A percentile compares a stretch with the other conserved stretches of the same genome.
Evolutionary conservation across 37 sponge, comb jelly and placozoan species (phyloP).

Genomic region (Halisarca cf. caerulea): DNA sequence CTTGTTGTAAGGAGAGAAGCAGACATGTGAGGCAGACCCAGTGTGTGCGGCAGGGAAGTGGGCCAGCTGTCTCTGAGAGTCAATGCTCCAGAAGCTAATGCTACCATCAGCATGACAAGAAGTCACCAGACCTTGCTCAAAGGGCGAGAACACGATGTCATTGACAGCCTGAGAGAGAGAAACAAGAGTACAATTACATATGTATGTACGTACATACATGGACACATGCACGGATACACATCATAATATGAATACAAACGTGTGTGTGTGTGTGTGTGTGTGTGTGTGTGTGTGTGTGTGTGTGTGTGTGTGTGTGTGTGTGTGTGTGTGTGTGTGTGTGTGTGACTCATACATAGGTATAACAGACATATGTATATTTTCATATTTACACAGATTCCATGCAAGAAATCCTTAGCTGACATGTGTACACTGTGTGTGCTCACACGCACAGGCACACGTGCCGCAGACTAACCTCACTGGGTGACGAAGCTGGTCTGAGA

Average conservation of each 20-base stretch:
- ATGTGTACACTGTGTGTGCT: neutral
- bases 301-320: no score
- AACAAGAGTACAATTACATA: neutral
- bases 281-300: no score
- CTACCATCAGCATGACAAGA: slow-evolving; percentile 49
- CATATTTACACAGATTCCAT: no score
- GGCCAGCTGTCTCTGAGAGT: slow-evolving; percentile 67
- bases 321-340: no score
- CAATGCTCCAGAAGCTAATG: slow-evolving; percentile 76
- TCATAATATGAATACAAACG: no score
- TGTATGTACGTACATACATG: neutral
- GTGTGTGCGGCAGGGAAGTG: slow-evolving; percentile 49
- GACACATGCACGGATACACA: no score
- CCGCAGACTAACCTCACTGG: neutral
- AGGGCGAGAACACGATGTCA: slow-evolving; percentile 57
- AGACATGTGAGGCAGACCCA: slow-evolving; percentile 53
- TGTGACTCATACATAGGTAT: no score
- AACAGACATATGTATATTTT: no score
- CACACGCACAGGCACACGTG: neutral
- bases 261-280: no score
- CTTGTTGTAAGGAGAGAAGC: slow-evolving; percentile 81
- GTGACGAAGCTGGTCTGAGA: neutral
- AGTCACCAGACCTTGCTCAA: slow-evolving; percentile 52
- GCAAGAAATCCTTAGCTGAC: neutral
- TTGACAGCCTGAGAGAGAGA: slow-evolving; percentile 28